A percentile compares a stretch with the other conserved stretches of the same genome.
These are phyloP conservation scores for Adelges cooleyi DNA, from an alignment of 1,140 invertebrate species.

Conservation along the genomic window DNA sequence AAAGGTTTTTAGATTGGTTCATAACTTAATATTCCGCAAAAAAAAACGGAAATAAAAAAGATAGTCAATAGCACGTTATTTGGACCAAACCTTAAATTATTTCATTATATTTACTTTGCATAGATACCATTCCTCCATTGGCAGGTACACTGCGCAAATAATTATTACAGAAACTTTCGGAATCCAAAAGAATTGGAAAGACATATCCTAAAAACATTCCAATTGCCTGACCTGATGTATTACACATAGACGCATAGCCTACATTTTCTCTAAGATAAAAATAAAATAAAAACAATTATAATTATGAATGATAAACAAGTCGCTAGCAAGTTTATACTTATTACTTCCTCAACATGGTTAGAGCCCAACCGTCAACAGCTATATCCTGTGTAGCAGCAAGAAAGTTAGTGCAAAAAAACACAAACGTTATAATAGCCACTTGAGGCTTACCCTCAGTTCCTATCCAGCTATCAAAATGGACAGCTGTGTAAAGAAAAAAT, in stretches of 20 bases:
- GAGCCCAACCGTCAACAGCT: slow-evolving; percentile 96
- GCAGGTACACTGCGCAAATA: slow-evolving; percentile 66
- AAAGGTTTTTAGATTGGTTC: no score
- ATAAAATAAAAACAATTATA: neutral
- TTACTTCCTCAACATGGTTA: slow-evolving; percentile 90
- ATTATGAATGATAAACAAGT: neutral
- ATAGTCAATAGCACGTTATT: no score
- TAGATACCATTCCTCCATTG: slow-evolving; percentile 62
- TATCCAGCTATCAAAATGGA: neutral
- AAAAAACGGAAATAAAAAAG: no score
- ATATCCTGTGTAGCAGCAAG: slow-evolving; percentile 97
- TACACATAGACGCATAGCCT: slow-evolving; percentile 96
- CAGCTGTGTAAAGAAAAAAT: neutral
- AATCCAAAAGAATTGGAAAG: slow-evolving; percentile 90
- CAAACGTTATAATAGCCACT: slow-evolving; percentile 62
- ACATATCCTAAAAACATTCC: slow-evolving; percentile 97
- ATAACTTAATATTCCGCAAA: no score
- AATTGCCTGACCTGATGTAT: slow-evolving; percentile 93
- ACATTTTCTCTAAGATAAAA: slow-evolving; percentile 64
- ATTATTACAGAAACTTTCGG: slow-evolving; percentile 86
- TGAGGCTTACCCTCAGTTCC: slow-evolving; percentile 46
- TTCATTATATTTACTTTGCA: slow-evolving; percentile 50
- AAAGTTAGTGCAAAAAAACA: slow-evolving; percentile 87
- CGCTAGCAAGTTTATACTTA: no score
- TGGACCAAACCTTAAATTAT: no score